Evolutionary conservation across 2,888 invertebrate genomes (phyloP).

Genomic region (Cordylochernes scorpioides): DNA sequence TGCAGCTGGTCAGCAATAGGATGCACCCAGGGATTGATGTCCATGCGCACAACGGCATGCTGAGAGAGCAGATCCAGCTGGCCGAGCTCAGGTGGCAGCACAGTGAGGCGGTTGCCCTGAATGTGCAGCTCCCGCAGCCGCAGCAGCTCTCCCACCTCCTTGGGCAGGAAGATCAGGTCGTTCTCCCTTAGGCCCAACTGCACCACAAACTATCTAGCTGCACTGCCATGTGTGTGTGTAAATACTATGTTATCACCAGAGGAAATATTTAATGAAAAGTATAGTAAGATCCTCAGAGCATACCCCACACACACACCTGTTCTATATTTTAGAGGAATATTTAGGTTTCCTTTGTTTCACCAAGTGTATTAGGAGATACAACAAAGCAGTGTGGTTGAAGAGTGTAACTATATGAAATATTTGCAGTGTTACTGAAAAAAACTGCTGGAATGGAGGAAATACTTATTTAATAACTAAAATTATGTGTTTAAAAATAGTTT

Average conservation of each 20-base stretch:
- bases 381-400: too few species aligned
- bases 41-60: conserved; percentile 69
- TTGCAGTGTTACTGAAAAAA: background rate
- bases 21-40: conserved; percentile 89
- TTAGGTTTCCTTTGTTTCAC: too few species aligned
- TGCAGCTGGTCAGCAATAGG: conserved; percentile 87
- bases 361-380: too few species aligned
- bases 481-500: background rate
- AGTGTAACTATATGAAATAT: background rate
- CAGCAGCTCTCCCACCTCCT: conserved; percentile 46
- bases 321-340: too few species aligned
- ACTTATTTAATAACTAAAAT: conserved; percentile 2
- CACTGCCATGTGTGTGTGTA: too few species aligned
- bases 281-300: too few species aligned
- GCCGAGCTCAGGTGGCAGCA: conserved; percentile 81
- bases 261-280: too few species aligned
- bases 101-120: conserved; percentile 30
- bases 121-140: conserved; percentile 29
- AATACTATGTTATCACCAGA: too few species aligned
- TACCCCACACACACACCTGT: too few species aligned
- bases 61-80: conserved; percentile 60
- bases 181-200: conserved; percentile 81
- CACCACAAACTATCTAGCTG: too few species aligned
- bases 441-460: background rate
- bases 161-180: conserved; percentile 69